A percentile compares a stretch with the other conserved stretches of the same genome.
phyloP scores from a whole-genome alignment of 2,797 vertebrate genomes.

The Lithobates sylvaticus region DNA sequence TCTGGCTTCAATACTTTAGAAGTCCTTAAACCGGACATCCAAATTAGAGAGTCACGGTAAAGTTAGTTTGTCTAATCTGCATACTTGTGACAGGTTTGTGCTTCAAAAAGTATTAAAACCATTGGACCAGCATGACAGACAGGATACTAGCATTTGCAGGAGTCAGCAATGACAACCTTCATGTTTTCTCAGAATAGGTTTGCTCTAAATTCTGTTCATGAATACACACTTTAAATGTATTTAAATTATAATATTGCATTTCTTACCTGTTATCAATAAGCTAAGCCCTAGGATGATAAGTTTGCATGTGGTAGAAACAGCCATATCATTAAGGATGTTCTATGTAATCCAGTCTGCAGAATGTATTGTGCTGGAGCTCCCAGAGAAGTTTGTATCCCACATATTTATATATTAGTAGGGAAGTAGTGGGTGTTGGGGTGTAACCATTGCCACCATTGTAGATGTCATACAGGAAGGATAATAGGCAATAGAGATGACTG shows the following conservation, averaged over 20 bases:
- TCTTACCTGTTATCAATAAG: conserved; percentile 23
- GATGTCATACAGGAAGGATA: conserved; percentile 15
- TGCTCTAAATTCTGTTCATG: too few species aligned
- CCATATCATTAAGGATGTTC: background rate
- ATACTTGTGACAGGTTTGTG: too few species aligned
- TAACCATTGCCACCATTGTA: background rate
- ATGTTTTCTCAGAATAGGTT: too few species aligned
- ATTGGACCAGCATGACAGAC: too few species aligned
- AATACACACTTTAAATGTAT: background rate
- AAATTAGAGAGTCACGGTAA: too few species aligned
- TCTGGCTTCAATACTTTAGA: too few species aligned
- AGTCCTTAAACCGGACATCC: too few species aligned
- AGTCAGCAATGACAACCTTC: too few species aligned
- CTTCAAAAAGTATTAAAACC: too few species aligned
- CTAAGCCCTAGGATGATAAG: conserved; percentile 7
- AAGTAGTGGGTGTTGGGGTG: conserved; percentile 23
- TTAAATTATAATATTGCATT: background rate
- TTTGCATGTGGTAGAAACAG: background rate
- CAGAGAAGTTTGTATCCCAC: background rate
- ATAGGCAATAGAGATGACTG: conserved; percentile 13
- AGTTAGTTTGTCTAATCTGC: too few species aligned
- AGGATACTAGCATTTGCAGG: too few species aligned
- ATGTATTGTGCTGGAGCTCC: background rate
- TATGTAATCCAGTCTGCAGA: background rate
- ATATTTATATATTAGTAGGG: conserved; percentile 11